Conservation (phyloP, 30 jellyfish, hydroid and myxozoan genomes). For the Rhopilema esculentum region DNA sequence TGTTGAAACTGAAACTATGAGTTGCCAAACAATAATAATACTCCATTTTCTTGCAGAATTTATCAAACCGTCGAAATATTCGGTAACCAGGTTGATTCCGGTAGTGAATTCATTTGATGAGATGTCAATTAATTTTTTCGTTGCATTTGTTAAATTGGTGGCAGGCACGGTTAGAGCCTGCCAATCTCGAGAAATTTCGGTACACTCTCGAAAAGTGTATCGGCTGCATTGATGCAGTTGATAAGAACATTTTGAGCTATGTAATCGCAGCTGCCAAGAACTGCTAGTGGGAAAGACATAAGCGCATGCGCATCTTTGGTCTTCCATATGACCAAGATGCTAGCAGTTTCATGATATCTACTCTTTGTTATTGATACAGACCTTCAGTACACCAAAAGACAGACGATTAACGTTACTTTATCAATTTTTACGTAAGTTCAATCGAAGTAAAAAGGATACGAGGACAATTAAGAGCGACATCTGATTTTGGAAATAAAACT, state of each 20-base stretch:
- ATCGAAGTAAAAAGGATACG: too few relatives aligned
- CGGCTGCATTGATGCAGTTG: background rate
- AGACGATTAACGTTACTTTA: too few relatives aligned
- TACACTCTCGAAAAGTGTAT: background rate
- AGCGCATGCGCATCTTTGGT: background rate
- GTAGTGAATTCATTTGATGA: background rate
- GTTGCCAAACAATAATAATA: too few relatives aligned
- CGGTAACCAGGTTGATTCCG: too few relatives aligned
- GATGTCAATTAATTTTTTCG: too few relatives aligned
- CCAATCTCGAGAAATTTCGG: slow-evolving; percentile 25
- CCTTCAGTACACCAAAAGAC: background rate
- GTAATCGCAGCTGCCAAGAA: background rate
- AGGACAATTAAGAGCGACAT: too few relatives aligned
- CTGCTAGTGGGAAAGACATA: background rate
- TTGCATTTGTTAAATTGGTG: background rate
- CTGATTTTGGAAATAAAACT: too few relatives aligned
- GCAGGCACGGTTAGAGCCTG: slow-evolving; percentile 1
- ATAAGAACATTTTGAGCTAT: background rate
- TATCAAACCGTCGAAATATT: too few relatives aligned
- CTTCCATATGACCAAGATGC: background rate
- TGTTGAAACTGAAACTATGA: too few relatives aligned
- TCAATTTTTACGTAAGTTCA: too few relatives aligned
- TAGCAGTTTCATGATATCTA: background rate
- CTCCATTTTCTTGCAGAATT: too few relatives aligned
- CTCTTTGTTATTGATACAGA: background rate